Evolutionary conservation across 2,113 vertebrate species (phyloP).

Genomic region (Chaetodon trifascialis): DNA sequence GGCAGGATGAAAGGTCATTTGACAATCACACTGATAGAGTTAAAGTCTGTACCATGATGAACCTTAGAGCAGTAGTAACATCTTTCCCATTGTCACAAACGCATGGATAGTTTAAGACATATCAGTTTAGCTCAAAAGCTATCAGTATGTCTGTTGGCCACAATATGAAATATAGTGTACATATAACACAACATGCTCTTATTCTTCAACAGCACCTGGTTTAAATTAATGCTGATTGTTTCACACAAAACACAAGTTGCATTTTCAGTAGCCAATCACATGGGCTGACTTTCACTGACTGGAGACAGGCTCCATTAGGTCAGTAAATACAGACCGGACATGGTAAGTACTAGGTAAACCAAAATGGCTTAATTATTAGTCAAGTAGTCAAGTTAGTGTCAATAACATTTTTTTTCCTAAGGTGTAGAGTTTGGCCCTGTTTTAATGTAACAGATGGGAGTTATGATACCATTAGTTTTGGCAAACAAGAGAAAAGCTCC

Average conservation of each 20-base stretch:
- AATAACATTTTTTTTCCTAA: slow-evolving; percentile 7
- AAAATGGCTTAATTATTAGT: slow-evolving; percentile 65
- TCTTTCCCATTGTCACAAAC: slow-evolving; percentile 24
- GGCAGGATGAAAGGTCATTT: slow-evolving; percentile 8
- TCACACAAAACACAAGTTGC: slow-evolving; percentile 22
- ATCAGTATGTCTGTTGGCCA: slow-evolving; percentile 43
- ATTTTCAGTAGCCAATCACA: slow-evolving; percentile 15
- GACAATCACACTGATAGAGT: slow-evolving; percentile 21
- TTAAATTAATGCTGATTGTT: slow-evolving; percentile 42
- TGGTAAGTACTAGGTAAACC: slow-evolving; percentile 36
- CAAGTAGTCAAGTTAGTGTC: slow-evolving; percentile 57
- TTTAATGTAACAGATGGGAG: slow-evolving; percentile 60
- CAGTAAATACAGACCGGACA: slow-evolving; percentile 20
- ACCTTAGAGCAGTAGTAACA: slow-evolving; percentile 34
- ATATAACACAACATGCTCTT: slow-evolving; percentile 5
- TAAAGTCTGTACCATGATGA: slow-evolving; percentile 50
- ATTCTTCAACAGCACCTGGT: slow-evolving; percentile 48
- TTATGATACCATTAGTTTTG: slow-evolving; percentile 60
- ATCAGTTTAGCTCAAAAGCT: slow-evolving; percentile 23
- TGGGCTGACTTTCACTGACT: slow-evolving; percentile 23
- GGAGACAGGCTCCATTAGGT: slow-evolving; percentile 20
- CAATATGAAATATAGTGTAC: background rate
- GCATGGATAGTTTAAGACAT: slow-evolving; percentile 35
- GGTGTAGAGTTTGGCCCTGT: slow-evolving; percentile 46
- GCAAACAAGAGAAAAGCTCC: slow-evolving; percentile 51